These are phyloP conservation scores for Parasteatoda tepidariorum DNA, from an alignment of 1,140 invertebrate species.

Conservation along the genomic window DNA sequence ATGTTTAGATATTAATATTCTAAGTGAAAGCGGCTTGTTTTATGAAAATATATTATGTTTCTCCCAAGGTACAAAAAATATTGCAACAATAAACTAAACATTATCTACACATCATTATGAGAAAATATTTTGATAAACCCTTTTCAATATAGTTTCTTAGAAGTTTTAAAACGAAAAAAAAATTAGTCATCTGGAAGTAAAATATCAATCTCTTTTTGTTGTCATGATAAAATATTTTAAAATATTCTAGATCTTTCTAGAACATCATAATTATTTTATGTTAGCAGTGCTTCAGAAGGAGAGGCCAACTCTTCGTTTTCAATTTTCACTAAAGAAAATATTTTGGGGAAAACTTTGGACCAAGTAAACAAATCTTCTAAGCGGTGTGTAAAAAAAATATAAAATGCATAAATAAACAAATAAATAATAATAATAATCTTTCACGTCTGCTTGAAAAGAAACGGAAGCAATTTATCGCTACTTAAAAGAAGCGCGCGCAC, in stretches of 20 bases:
- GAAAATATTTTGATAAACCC: no score
- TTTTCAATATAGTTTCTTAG: no score
- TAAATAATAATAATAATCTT: conserved; percentile 37
- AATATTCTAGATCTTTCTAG: background rate
- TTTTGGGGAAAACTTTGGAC: background rate
- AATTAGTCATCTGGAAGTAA: background rate
- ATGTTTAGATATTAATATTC: no score
- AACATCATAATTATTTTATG: background rate
- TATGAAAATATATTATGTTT: no score
- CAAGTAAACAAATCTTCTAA: background rate
- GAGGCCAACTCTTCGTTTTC: background rate
- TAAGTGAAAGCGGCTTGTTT: no score
- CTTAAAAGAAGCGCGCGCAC: conserved; percentile 9
- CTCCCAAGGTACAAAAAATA: no score
- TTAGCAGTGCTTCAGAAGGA: background rate
- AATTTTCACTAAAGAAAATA: background rate
- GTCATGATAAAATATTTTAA: background rate
- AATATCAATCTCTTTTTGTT: background rate
- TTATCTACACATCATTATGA: no score
- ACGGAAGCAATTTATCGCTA: conserved; percentile 41
- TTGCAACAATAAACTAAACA: no score
- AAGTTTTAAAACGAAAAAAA: no score
- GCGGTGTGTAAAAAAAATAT: background rate
- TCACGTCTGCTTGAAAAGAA: background rate
- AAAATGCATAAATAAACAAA: background rate